Conservation (phyloP, 30 jellyfish, hydroid and myxozoan genomes). For the Mastigias papua region DNA sequence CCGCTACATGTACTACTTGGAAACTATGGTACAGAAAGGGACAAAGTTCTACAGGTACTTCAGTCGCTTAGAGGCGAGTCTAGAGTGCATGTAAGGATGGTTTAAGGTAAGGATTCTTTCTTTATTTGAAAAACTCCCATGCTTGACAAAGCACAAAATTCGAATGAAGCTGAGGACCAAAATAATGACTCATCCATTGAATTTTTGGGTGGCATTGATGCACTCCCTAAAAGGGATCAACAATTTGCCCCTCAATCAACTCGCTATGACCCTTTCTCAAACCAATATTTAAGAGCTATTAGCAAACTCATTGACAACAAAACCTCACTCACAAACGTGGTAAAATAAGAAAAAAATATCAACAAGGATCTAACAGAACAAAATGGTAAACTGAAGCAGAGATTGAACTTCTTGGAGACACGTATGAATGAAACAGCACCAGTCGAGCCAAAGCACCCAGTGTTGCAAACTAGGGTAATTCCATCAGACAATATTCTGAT, state of each 20-base stretch:
- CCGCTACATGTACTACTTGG: no score
- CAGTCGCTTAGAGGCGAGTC: background rate
- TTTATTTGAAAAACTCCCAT: conserved; percentile 5
- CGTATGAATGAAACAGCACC: no score
- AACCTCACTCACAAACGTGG: background rate
- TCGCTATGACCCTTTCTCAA: background rate
- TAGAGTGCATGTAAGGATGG: conserved; percentile 18
- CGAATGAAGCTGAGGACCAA: conserved; percentile 12
- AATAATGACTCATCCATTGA: conserved; percentile 1
- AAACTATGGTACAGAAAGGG: no score
- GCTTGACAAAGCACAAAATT: conserved; percentile 5
- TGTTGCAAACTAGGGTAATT: no score
- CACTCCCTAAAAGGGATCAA: background rate
- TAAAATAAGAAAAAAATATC: no score
- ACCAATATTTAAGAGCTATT: no score
- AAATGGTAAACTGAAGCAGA: no score
- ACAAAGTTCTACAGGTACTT: no score
- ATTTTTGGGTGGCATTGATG: conserved; percentile 16
- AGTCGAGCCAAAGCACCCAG: no score
- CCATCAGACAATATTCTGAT: no score
- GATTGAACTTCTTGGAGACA: no score
- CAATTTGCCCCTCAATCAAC: background rate
- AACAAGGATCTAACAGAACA: no score
- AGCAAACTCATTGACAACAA: background rate
- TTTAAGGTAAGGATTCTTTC: conserved; percentile 24